Conservation (phyloP, 2,888 invertebrate species). For the Agrotis puta region DNA sequence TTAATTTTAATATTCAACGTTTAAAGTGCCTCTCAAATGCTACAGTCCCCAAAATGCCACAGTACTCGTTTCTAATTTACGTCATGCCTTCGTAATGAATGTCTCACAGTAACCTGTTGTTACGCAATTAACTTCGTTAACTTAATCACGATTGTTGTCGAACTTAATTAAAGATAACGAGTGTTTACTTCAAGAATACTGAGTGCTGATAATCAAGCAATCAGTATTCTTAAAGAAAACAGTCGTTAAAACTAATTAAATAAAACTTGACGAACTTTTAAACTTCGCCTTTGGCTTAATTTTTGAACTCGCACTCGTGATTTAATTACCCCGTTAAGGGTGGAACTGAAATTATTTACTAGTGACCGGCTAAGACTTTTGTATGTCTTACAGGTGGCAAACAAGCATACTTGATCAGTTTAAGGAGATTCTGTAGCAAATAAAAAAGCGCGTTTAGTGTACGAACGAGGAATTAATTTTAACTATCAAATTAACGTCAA, state of each 20-base stretch:
- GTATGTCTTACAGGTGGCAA: no score
- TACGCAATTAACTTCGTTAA: constrained; percentile 32
- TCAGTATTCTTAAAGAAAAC: no score
- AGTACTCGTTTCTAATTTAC: constrained; percentile 22
- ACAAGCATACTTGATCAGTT: no score
- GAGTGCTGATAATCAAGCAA: neutral
- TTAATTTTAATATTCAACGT: no score
- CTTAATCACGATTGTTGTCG: constrained; percentile 2
- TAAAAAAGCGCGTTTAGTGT: no score
- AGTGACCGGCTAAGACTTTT: neutral
- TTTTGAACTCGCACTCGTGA: neutral
- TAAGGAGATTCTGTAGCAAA: no score
- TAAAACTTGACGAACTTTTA: neutral
- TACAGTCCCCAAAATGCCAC: constrained; percentile 8
- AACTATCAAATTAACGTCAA: no score
- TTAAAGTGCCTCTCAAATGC: no score
- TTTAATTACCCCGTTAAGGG: neutral
- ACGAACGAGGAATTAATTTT: no score
- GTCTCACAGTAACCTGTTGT: neutral
- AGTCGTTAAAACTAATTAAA: no score
- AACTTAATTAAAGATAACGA: constrained; percentile 30
- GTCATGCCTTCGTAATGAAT: constrained; percentile 10
- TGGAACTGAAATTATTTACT: neutral
- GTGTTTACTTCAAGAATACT: constrained; percentile 4
- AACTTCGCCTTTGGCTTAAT: neutral